Evolutionary conservation across 2,113 vertebrate species (phyloP), one percentile per base, ranked within the genome.

Genomic region (Coreoperca whiteheadi): DNA sequence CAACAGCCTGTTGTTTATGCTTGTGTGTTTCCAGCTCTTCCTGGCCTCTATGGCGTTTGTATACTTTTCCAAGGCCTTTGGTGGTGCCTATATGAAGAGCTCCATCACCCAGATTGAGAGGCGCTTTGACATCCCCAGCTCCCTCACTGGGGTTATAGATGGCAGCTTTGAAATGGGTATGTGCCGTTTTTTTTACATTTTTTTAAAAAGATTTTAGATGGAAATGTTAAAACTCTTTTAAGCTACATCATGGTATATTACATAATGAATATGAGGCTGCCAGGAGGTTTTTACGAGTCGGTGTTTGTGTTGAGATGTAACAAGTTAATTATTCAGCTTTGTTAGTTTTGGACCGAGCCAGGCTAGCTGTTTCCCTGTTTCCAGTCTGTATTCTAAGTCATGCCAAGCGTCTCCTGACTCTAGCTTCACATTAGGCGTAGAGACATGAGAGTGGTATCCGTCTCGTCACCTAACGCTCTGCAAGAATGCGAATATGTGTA

Each of bases 131-230:
- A 93, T 98, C 82, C 80, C 97, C 0, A 98, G 98, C 46, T 97
- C 97, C 0, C 66, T 94, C 3, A 94, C 94, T 3, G 98, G 98
- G 28, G 86, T 98, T 2, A 80, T 99, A 12, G 98, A 99, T 10
- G 96, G 97, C 81, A 96, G 97, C 87, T 99, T 99, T 75, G 98
- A 99, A 94, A 94, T 98, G 8, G 98, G 98, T 99, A 94, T 20
- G 74, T 10, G 2, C 11, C 28, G 0, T 20, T 30, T 50, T 41
- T 25, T 11, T 34, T 2, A 4, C 28, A 0, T 20, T 30, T 50
- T 41, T 25, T 11, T 34, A 2, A 4, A 46, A 41, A 39, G 9
- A 37, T 48, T 25, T 20, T 30, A 5, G 15, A 46, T 34, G 6
- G 1, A 7, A 8, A 60, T 6, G 37, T 46, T 8, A 46, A 48